A percentile compares a stretch with the other conserved stretches of the same genome.
Evolutionary conservation across 2,113 vertebrate species (phyloP).

Genomic region (Potamarius usumacintae): DNA sequence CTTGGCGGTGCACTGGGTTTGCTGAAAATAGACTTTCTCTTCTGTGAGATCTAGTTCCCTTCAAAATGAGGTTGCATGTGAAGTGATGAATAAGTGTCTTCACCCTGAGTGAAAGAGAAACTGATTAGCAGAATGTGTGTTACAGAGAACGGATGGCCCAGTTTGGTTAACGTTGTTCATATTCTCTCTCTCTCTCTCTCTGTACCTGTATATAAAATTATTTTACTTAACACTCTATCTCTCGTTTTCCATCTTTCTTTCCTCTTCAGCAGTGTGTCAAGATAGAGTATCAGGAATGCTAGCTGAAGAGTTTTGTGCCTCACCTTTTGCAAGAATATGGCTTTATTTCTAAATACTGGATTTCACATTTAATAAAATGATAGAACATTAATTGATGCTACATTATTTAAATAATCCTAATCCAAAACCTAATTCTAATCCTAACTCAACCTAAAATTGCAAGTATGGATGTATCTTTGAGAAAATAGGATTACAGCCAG

Average conservation of each 20-base stretch:
- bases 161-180: not conserved
- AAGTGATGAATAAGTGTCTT: conserved; percentile 12
- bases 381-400: not conserved
- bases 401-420: not conserved
- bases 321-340: not conserved
- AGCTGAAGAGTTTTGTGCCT: not conserved
- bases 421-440: not conserved
- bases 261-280: not conserved
- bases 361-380: not conserved
- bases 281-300: not conserved
- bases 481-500: not conserved
- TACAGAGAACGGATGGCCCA: not conserved
- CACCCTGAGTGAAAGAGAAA: not conserved
- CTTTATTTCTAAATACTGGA: not conserved
- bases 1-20: not conserved
- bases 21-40: conserved; percentile 23
- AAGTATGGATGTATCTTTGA: not conserved
- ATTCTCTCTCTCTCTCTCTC: conserved; percentile 19
- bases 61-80: conserved; percentile 8
- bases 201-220: not conserved
- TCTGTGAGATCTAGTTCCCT: conserved; percentile 5
- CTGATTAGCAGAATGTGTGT: not conserved
- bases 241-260: not conserved
- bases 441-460: not conserved
- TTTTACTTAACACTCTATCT: not conserved